Percentiles rank a stretch among this genome's conserved stretches.
These are phyloP conservation scores for Agrilus planipennis DNA, from an alignment of 1,140 invertebrate genomes.

Conservation along the genomic window DNA sequence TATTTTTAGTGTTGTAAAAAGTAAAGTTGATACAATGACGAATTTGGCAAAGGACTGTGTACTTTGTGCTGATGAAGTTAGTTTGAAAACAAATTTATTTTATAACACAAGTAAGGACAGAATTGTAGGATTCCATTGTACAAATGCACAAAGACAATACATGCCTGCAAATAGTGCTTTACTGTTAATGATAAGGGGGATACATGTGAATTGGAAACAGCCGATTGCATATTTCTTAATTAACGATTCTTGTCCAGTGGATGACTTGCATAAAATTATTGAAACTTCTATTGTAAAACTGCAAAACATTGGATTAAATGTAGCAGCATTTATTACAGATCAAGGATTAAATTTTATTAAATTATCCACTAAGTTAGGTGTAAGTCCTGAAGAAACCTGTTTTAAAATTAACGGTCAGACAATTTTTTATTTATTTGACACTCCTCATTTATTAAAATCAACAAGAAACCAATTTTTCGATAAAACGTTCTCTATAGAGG, in stretches of 20 bases:
- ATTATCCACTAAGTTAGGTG: conserved; percentile 13
- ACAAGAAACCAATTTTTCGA: conserved; percentile 17
- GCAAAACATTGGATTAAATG: conserved; percentile 15
- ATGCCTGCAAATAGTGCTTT: conserved; percentile 6
- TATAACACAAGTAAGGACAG: not conserved
- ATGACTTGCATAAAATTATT: conserved; percentile 16
- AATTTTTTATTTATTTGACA: conserved; percentile 21
- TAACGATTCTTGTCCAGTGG: conserved; percentile 10
- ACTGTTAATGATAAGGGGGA: conserved; percentile 14
- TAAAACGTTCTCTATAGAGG: conserved; percentile 10
- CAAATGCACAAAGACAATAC: not conserved
- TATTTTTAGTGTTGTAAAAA: conserved; percentile 1
- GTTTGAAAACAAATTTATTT: conserved; percentile 4
- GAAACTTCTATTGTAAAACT: conserved; percentile 14
- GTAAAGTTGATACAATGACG: conserved; percentile 3
- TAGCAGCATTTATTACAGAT: conserved; percentile 14
- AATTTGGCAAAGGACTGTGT: conserved; percentile 7
- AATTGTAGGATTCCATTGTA: conserved; percentile 5
- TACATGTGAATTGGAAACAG: conserved; percentile 20
- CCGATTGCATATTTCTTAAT: conserved; percentile 17
- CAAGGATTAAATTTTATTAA: conserved; percentile 17
- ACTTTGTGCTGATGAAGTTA: conserved; percentile 6
- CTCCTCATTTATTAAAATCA: conserved; percentile 18
- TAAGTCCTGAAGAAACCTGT: conserved; percentile 16
- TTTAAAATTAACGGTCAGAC: conserved; percentile 13